These are phyloP conservation scores for Brachionus manjavacas DNA, from an alignment of 1,140 invertebrate genomes.

Conservation along the genomic window DNA sequence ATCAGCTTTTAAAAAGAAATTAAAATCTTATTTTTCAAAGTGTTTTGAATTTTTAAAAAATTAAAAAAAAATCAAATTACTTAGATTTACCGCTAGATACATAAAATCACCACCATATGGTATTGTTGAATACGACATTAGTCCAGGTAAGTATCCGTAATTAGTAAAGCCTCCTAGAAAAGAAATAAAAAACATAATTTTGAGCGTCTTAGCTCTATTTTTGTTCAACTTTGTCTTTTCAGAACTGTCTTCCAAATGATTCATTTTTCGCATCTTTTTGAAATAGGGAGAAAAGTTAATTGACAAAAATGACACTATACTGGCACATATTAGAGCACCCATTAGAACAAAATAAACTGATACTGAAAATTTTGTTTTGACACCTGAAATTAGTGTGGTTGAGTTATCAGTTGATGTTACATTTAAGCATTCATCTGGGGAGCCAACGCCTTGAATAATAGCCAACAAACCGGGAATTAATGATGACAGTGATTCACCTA, in stretches of 20 bases:
- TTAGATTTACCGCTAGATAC: conserved; percentile 26
- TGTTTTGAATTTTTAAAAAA: neutral
- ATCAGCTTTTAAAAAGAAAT: no score
- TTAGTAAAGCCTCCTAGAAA: conserved; percentile 1
- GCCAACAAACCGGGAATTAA: conserved; percentile 78
- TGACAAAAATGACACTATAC: neutral
- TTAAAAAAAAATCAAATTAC: neutral
- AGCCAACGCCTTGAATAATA: conserved; percentile 68
- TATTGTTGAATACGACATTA: conserved; percentile 26
- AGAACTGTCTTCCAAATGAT: neutral
- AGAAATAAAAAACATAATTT: neutral
- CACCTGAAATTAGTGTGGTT: neutral
- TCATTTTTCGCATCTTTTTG: conserved; percentile 4
- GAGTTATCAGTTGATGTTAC: neutral
- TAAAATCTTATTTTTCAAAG: no score
- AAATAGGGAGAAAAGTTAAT: neutral
- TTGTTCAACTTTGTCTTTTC: neutral
- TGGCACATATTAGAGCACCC: neutral
- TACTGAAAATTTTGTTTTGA: neutral
- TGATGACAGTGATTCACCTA: conserved; percentile 77
- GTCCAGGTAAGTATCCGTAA: conserved; percentile 21
- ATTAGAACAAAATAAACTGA: conserved; percentile 12
- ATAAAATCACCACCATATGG: conserved; percentile 8
- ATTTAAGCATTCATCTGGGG: neutral
- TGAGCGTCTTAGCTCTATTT: neutral